phyloP scores from a whole-genome alignment of 2,113 vertebrate genomes.

The Microcebus ravelobensis region DNA sequence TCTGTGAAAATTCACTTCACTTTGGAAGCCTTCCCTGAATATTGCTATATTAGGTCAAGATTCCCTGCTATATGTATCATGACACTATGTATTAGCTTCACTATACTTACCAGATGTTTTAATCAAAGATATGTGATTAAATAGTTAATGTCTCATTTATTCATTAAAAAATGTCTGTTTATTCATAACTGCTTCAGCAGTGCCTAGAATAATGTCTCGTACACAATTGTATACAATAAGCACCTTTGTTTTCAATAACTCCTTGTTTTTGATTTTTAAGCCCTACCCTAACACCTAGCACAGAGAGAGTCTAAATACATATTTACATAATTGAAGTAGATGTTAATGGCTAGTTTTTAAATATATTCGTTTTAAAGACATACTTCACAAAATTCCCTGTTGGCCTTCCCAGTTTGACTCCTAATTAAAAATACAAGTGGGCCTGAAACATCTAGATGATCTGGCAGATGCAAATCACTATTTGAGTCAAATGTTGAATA shows the following conservation, averaged over 20 bases:
- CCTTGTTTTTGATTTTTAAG: not conserved
- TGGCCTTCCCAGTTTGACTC: not conserved
- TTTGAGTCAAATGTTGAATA: conserved; percentile 49
- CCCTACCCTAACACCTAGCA: not conserved
- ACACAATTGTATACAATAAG: not conserved
- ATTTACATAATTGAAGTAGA: not conserved
- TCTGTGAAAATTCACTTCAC: not conserved
- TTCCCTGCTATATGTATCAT: not conserved
- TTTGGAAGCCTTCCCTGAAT: not conserved
- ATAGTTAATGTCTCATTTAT: not conserved
- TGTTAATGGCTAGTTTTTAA: not conserved
- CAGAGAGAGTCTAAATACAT: conserved; percentile 12
- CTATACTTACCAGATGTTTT: not conserved
- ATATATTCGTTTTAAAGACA: not conserved
- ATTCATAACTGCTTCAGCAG: not conserved
- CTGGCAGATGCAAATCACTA: conserved; percentile 23
- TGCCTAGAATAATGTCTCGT: not conserved
- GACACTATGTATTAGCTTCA: not conserved
- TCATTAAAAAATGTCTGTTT: not conserved
- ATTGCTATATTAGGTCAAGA: not conserved
- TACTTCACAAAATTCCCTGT: not conserved
- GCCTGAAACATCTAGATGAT: not conserved
- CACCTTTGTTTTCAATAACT: not conserved
- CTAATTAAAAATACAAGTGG: not conserved
- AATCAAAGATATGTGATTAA: not conserved